Conservation (phyloP, 2,113 vertebrate genomes). For the Dipodomys spectabilis region DNA sequence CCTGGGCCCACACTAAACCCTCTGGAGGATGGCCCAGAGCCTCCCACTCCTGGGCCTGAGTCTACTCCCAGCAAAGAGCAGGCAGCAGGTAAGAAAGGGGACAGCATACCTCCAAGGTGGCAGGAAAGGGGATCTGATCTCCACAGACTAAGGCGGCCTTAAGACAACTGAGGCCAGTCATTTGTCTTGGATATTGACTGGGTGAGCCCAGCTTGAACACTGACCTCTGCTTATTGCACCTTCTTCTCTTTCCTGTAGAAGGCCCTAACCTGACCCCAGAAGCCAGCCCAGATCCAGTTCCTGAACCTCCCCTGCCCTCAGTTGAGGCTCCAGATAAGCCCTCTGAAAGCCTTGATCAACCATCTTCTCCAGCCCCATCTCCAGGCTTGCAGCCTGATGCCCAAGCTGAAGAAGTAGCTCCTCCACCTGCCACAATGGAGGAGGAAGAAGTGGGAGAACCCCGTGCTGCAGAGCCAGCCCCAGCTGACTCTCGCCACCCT, state of each 20-base stretch:
- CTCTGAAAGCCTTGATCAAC: conserved; percentile 65
- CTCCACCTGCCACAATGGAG: conserved; percentile 16
- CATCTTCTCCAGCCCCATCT: conserved; percentile 69
- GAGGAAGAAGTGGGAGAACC: conserved; percentile 77
- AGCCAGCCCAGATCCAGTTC: conserved; percentile 66
- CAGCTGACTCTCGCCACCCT: conserved; percentile 77
- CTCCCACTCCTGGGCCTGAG: conserved; percentile 21
- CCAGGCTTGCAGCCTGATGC: conserved; percentile 27
- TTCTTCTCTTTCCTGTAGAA: conserved; percentile 63
- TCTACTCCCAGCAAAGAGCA: conserved; percentile 57
- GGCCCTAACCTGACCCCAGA: conserved; percentile 64
- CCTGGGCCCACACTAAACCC: conserved; percentile 54
- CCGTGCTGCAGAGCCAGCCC: conserved; percentile 66
- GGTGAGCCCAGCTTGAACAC: neutral
- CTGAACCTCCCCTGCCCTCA: conserved; percentile 46
- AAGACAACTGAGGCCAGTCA: neutral
- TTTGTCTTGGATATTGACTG: neutral
- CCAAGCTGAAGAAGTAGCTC: conserved; percentile 65
- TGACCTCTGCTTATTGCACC: neutral
- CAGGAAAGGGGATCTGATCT: neutral
- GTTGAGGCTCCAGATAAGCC: conserved; percentile 62
- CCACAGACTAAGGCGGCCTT: neutral
- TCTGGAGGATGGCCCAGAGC: conserved; percentile 61
- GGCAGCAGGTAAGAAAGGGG: conserved; percentile 67
- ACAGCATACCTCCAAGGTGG: neutral